Evolutionary conservation across 1,140 invertebrate species (phyloP).

Genomic region (Pogonus chalceus): DNA sequence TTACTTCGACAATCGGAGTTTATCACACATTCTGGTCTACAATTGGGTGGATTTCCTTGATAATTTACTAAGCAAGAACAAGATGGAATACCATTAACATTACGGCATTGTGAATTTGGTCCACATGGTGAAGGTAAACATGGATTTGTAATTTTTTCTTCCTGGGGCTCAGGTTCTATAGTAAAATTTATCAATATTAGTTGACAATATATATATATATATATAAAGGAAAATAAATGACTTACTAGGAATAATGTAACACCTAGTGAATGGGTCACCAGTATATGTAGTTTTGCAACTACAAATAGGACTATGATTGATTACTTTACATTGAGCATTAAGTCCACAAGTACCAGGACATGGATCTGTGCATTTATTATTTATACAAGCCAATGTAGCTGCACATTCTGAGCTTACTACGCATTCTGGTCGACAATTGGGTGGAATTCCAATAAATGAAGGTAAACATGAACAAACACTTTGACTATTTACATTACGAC

Average conservation of each 20-base stretch:
- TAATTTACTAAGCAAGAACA: constrained; percentile 48
- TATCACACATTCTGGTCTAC: constrained; percentile 59
- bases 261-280: constrained; percentile 73
- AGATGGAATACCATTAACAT: constrained; percentile 47
- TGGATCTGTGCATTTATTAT: constrained; percentile 70
- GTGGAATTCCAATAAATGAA: constrained; percentile 64
- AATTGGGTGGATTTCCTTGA: constrained; percentile 42
- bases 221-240: constrained; percentile 11
- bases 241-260: constrained; percentile 44
- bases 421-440: constrained; percentile 68
- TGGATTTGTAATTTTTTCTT: constrained; percentile 41
- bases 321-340: constrained; percentile 65
- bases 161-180: constrained; percentile 32
- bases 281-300: constrained; percentile 58
- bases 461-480: constrained; percentile 69
- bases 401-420: constrained; percentile 67
- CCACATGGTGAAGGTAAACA: constrained; percentile 68
- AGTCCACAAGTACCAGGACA: constrained; percentile 69
- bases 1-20: constrained; percentile 59
- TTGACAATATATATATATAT: not conserved
- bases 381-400: constrained; percentile 59
- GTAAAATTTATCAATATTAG: not conserved
- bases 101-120: constrained; percentile 54
- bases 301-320: constrained; percentile 77
- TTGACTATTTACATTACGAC: constrained; percentile 54